phyloP scores from a whole-genome alignment of 2,113 vertebrate genomes.

The Epinephelus fuscoguttatus region DNA sequence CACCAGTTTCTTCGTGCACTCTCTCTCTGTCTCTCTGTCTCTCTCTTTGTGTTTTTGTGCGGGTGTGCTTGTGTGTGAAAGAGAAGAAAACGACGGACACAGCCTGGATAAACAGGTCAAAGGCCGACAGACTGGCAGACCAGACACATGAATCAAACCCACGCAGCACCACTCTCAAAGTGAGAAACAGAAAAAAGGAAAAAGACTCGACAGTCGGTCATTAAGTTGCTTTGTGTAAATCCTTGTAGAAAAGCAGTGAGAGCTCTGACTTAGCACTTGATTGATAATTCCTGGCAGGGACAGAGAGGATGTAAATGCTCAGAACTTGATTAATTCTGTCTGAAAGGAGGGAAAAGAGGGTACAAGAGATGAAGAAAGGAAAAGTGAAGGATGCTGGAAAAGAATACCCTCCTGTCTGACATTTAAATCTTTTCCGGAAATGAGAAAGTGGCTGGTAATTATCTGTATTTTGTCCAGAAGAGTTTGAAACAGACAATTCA shows the following conservation, averaged over 20 bases:
- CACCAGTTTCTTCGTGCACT: background rate
- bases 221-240: constrained; percentile 54
- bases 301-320: constrained; percentile 4
- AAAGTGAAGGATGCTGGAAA: background rate
- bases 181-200: background rate
- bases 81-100: background rate
- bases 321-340: constrained; percentile 32
- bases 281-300: constrained; percentile 10
- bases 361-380: background rate
- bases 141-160: constrained; percentile 57
- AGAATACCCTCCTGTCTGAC: background rate
- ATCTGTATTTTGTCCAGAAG: background rate
- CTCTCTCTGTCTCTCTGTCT: background rate
- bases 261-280: constrained; percentile 8
- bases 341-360: background rate
- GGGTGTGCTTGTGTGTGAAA: background rate
- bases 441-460: background rate
- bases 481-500: no score
- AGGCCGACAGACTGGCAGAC: constrained; percentile 39
- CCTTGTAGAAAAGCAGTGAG: constrained; percentile 16
- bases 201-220: background rate
- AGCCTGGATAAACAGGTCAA: constrained; percentile 38
- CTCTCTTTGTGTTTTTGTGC: background rate
- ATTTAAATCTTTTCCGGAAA: background rate
- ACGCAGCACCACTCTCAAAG: constrained; percentile 1